phyloP scores from a whole-genome alignment of 2,797 vertebrate species.

The Onychomys torridus region DNA sequence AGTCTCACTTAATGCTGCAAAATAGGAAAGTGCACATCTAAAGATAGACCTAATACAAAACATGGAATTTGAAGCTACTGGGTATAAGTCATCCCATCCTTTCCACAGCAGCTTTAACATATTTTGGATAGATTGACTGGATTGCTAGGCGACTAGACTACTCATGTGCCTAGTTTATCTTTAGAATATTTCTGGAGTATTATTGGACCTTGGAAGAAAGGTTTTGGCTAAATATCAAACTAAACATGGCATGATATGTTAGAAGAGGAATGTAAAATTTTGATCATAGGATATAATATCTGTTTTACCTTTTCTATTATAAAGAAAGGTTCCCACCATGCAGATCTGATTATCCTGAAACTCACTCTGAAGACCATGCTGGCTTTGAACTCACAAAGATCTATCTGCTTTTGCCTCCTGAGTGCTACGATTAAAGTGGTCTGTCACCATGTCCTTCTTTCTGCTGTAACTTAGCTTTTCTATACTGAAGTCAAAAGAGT shows the following conservation, averaged over 20 bases:
- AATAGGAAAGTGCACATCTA: conserved; percentile 14
- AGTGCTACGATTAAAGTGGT: too few relatives aligned
- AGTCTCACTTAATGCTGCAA: conserved; percentile 24
- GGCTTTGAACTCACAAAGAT: background rate
- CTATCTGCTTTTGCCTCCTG: background rate
- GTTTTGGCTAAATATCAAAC: conserved; percentile 12
- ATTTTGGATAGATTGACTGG: background rate
- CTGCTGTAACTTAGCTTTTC: conserved; percentile 38
- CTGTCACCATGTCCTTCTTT: background rate
- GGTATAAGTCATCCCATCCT: conserved; percentile 7
- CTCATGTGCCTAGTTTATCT: background rate
- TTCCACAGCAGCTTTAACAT: conserved; percentile 13
- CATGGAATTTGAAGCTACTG: conserved; percentile 4
- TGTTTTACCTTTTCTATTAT: background rate
- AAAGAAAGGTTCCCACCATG: background rate
- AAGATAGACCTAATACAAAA: conserved; percentile 20
- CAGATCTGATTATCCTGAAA: background rate
- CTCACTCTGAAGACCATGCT: background rate
- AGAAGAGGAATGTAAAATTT: background rate
- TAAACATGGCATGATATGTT: background rate
- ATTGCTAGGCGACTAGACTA: background rate
- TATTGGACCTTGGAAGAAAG: background rate
- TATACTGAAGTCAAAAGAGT: background rate
- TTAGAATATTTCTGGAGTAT: conserved; percentile 25
- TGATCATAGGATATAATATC: background rate